phyloP scores from a whole-genome alignment of 2,113 vertebrate genomes.

The Lepus americanus region DNA sequence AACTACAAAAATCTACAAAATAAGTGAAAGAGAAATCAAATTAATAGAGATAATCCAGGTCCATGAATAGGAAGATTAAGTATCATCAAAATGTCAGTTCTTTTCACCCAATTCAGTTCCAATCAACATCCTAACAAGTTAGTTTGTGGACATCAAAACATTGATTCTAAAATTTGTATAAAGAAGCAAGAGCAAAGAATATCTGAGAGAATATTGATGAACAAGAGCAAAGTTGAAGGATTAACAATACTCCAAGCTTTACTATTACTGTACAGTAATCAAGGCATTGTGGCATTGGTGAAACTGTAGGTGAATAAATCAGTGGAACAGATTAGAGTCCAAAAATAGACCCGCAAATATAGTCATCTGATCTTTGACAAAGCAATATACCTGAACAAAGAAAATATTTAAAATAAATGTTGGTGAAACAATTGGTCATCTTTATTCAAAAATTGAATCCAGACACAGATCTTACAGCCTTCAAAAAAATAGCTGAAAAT shows the following conservation, averaged over 20 bases:
- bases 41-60: neutral
- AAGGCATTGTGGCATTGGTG: neutral
- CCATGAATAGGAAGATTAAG: neutral
- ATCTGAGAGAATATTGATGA: neutral
- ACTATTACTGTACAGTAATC: neutral
- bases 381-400: neutral
- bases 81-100: neutral
- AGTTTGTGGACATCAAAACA: neutral
- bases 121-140: neutral
- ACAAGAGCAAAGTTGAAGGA: neutral
- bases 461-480: neutral
- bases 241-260: neutral
- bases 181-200: neutral
- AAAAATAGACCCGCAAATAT: neutral
- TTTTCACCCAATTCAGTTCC: neutral
- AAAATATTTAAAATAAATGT: neutral
- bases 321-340: neutral
- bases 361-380: neutral
- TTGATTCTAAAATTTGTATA: neutral
- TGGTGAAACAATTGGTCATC: neutral
- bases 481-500: conserved; percentile 5
- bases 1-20: neutral
- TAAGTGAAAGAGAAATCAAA: neutral
- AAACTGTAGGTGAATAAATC: neutral
- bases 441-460: neutral